Base-by-base conservation (phyloP, 2,113 vertebrate genomes). In the Chiloscyllium plagiosum region DNA sequence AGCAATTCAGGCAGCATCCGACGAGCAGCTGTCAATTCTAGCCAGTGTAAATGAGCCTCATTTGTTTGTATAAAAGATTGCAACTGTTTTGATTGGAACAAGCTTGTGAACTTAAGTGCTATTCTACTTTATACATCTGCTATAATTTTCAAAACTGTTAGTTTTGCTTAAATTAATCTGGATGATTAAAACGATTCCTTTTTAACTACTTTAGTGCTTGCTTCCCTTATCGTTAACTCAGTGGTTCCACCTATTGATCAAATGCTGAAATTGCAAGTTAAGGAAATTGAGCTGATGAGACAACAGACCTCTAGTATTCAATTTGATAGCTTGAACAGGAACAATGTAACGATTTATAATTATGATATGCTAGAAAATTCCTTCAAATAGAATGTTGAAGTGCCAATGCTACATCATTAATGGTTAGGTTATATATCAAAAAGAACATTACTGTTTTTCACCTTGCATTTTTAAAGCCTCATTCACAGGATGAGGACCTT, bases 191-290 rank as follows among this genome's bases (percentile, higher is more conserved):
- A 90, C 1, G 1, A 24, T 10, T 50, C 7, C 56, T 61, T 61
- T 61, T 12, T 61, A 61, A 61, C 12, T 24, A 90, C 4, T n/a
- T 4, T 15, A 92, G 19, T 37, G 89, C 22, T 72, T 95, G 4
- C 42, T 70, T 52, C 42, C 24, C 8, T 56, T 68, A 70, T 70
- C 19, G 72, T 95, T 69, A 50, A 72, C 93, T 95, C 66, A 47
- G 68, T 95, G 22, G 72, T 72, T 72, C 93, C 93, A 95, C 69
- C 68, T 95, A 95, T 69, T 70, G 93, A 72, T 26, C 93, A 72
- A 72, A 47, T 70, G 89, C 8, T 50, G 12, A 1, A 26, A 72
- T 24, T 95, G 93, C 93, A 95, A 10, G 10, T 50, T 13, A 50
- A 37, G 22, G 37, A 10, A 95, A 72, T 29, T 1, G 37, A 20